Conservation (phyloP, 2,113 vertebrate genomes). For the Casuarius casuarius region DNA sequence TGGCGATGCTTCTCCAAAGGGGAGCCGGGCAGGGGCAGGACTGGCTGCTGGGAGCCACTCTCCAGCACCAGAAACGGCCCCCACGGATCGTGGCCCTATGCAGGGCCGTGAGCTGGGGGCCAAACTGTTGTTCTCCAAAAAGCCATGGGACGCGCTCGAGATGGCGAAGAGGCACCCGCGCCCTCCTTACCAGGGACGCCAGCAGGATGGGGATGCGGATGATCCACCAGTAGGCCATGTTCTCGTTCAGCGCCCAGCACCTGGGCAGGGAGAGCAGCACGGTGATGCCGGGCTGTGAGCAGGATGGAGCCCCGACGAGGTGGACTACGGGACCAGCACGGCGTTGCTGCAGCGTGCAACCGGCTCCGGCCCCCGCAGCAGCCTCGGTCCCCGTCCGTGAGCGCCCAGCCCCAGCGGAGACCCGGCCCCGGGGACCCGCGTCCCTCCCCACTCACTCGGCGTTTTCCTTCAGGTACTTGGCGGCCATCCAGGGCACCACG, state of each 20-base stretch:
- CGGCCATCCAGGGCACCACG: constrained; percentile 81
- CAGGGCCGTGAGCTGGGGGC: rapidly evolving
- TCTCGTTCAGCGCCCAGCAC: constrained; percentile 86
- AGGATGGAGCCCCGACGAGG: too few relatives aligned
- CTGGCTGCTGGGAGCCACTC: background rate
- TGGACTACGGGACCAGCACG: too few relatives aligned
- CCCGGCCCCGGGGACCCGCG: rapidly evolving
- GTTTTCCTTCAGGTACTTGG: constrained; percentile 84
- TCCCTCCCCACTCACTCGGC: constrained; percentile 76
- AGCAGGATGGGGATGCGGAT: constrained; percentile 86
- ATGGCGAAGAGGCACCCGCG: background rate
- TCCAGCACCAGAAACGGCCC: background rate
- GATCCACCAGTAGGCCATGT: constrained; percentile 90
- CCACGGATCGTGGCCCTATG: background rate
- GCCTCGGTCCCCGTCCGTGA: background rate
- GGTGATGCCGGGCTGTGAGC: rapidly evolving
- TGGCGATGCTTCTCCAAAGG: too few relatives aligned
- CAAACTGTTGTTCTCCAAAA: background rate
- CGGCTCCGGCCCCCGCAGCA: too few relatives aligned
- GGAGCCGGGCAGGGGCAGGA: too few relatives aligned
- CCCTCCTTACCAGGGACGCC: constrained; percentile 77
- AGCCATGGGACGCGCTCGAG: background rate
- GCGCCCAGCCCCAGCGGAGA: background rate
- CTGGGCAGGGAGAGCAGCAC: constrained; percentile 42
- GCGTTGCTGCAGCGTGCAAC: too few relatives aligned